Conservation (phyloP, 2,888 invertebrate species). For the Eulithis prunata region DNA sequence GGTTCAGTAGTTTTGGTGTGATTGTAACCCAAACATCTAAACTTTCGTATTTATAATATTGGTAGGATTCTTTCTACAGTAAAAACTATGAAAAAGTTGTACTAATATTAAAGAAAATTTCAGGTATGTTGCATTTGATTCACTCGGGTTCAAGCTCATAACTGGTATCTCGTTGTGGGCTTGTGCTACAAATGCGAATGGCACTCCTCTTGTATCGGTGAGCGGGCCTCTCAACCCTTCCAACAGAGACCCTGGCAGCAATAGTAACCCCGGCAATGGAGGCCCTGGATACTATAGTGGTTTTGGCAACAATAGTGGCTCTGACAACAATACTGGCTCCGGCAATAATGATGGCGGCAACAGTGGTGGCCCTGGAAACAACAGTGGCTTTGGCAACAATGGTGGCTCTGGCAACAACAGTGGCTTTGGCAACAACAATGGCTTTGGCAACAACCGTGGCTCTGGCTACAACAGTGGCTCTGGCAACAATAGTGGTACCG, state of each 20-base stretch:
- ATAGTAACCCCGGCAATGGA: constrained; percentile 43
- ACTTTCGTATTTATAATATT: too few relatives aligned
- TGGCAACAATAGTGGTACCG: constrained; percentile 29
- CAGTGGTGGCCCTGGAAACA: constrained; percentile 1
- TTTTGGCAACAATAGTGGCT: not conserved
- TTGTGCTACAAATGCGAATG: constrained; percentile 45
- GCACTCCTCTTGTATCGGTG: constrained; percentile 56
- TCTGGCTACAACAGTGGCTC: constrained; percentile 5
- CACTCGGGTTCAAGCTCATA: constrained; percentile 90
- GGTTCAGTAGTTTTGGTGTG: too few relatives aligned
- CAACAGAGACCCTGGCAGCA: constrained; percentile 12
- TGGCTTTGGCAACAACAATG: constrained; percentile 36
- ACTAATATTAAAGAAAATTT: constrained; percentile 43
- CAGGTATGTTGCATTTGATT: constrained; percentile 94
- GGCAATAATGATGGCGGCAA: constrained; percentile 4
- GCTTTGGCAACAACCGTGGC: constrained; percentile 46
- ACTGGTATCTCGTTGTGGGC: constrained; percentile 89
- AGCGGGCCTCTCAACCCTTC: constrained; percentile 28
- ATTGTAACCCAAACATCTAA: too few relatives aligned
- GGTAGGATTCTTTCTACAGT: too few relatives aligned
- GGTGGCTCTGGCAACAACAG: constrained; percentile 30
- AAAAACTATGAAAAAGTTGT: too few relatives aligned
- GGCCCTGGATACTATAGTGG: constrained; percentile 45
- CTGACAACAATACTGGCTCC: constrained; percentile 16
- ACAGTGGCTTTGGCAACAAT: constrained; percentile 5